Evolutionary conservation across 2,113 vertebrate genomes (phyloP).

Genomic region (Aramus guarauna): DNA sequence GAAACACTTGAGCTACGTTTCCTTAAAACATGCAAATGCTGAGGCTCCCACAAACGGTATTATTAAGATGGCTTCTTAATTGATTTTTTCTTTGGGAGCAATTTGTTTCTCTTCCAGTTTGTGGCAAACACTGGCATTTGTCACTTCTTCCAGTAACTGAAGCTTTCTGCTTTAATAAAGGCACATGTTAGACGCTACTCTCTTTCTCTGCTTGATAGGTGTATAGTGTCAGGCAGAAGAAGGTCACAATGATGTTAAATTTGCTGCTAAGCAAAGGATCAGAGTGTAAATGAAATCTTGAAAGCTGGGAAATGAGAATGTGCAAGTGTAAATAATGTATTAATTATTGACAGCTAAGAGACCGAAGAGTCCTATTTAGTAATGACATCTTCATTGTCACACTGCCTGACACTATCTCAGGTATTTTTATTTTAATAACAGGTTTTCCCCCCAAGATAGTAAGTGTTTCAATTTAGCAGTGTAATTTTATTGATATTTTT

Average conservation of each 20-base stretch:
- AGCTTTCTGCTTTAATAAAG: conserved; percentile 69
- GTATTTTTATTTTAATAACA: conserved; percentile 54
- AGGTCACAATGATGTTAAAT: conserved; percentile 78
- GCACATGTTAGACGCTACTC: conserved; percentile 64
- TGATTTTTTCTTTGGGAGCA: conserved; percentile 61
- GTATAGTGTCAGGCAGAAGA: conserved; percentile 55
- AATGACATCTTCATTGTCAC: conserved; percentile 75
- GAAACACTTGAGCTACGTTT: conserved; percentile 11
- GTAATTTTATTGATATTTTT: conserved; percentile 45
- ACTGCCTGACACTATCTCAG: conserved; percentile 49
- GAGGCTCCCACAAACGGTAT: background rate
- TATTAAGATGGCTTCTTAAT: conserved; percentile 46
- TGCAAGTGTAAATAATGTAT: conserved; percentile 93
- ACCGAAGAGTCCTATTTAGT: conserved; percentile 74
- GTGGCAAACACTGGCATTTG: conserved; percentile 56
- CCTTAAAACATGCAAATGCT: background rate
- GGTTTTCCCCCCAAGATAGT: background rate
- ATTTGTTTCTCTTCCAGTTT: conserved; percentile 56
- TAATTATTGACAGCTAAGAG: conserved; percentile 86
- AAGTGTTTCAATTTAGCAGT: conserved; percentile 44
- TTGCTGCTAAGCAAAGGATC: conserved; percentile 82
- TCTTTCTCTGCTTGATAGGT: conserved; percentile 56
- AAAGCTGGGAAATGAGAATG: conserved; percentile 83
- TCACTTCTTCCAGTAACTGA: conserved; percentile 44
- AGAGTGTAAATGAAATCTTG: conserved; percentile 86